Base-by-base conservation (phyloP, 2,797 vertebrate genomes). In the Diplodus puntazzo region DNA sequence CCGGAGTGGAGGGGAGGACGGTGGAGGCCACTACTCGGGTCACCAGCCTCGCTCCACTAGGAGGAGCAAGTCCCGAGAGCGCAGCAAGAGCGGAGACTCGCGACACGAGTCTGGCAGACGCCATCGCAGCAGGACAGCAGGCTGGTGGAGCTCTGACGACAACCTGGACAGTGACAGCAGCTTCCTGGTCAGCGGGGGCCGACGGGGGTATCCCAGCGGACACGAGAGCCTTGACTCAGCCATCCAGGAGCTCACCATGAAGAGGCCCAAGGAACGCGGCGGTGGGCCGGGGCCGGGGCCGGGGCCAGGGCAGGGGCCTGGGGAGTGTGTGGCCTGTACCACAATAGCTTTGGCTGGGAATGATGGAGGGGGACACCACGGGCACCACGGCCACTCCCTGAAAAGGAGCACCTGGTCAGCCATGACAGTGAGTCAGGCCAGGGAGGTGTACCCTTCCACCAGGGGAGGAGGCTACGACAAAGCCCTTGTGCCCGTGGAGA, bases 81-180 rank as follows among this genome's bases (percentile, higher is more conserved):
- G 96, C 30, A 95, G 95, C 92, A 96, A 96, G 89, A 96, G 95
- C 0, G 95, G 95, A 48, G 95, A 96, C 84, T 95, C 94, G 0
- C 84, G 95, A 8, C 95, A 95, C 2, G 95, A 95, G 61, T 94
- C 92, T 0, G 92, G 94, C 20, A 84, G 94, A 9, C 94, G 95
- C 18, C 95, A 96, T 42, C 94, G 94, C 48, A 95, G 92, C 89
- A 96, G 97, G 92, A 95, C 97, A 17, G 94, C 97, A 17, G 98
- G 98, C 79, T 99, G 98, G 98, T 99, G 98, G 98, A 99, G 98
- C 94, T 99, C 98, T 0, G 98, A 99, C 0, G 98, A 99, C 93
- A 99, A 99, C 94, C 92, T 99, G 93, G 98, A 99, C 94, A 99
- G 98, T 2, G 98, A 99, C 89, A 99, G 98, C 79, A 98, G 98